Evolutionary conservation across 2,888 invertebrate species (phyloP), one percentile per base, ranked within the genome.

Genomic region (Gerris lacustris): DNA sequence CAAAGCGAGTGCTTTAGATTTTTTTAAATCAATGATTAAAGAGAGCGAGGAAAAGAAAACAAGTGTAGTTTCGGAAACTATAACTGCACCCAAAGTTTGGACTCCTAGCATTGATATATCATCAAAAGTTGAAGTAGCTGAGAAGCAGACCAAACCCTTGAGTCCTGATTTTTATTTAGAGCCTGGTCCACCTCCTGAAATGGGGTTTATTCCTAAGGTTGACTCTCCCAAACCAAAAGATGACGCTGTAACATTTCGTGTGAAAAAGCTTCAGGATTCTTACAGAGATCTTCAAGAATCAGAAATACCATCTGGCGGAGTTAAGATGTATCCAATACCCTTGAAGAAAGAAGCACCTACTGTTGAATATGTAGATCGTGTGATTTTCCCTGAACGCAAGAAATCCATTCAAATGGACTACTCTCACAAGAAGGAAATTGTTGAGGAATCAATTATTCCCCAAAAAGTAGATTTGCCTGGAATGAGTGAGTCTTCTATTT

Each of bases 111-210:
- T 31, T 31, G 31, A 31, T 31, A 31, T 31, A 31, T 31, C 31
- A 31, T 31, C 31, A 31, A 31, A 31, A 31, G 55, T 55, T 55
- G 55, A 55, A 15, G 9, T 15, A 11, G 55, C 2, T 9, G 9
- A 11, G 15, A 55, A 55, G 15, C 15, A 55, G 9, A 9, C 2
- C 9, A 64, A 64, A 64, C 64, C 64, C 17, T 1, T 67, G 9
- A 70, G 69, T 47, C 63, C 66, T 69, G 82, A 84, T 72, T 82
- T 87, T 67, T 83, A 83, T 77, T 78, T 88, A 5, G 82, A 84
- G 70, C 88, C 88, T 0, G 89, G 87, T 76, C 86, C 88, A n/a
- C 88, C 88, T 9, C 88, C 88, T 55, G 86, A 88, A 80, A 86
- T 88, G 67, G 86, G 86, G 63, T 88, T 84, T 75, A 83, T 85